A percentile compares a stretch with the other conserved stretches of the same genome.
Evolutionary conservation across 2,113 vertebrate genomes (phyloP).

Genomic region (Paratilapia polleni): DNA sequence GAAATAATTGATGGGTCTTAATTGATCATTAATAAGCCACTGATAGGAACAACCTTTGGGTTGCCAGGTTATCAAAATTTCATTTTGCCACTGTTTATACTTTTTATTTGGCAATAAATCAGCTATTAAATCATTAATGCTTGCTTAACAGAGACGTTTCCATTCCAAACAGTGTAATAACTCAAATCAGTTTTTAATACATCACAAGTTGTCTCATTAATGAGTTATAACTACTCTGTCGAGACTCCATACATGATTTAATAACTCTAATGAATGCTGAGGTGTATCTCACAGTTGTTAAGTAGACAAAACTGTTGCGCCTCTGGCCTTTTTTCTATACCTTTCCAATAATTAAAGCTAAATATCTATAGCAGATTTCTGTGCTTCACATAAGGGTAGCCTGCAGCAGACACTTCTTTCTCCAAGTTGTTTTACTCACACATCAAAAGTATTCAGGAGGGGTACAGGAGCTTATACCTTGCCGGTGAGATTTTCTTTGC

Average conservation of each 20-base stretch:
- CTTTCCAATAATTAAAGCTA: background rate
- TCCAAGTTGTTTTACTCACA: background rate
- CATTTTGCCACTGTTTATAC: background rate
- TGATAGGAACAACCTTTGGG: background rate
- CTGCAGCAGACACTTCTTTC: background rate
- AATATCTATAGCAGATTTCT: background rate
- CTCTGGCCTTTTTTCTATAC: background rate
- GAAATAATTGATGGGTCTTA: fast-evolving
- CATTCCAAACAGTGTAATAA: background rate
- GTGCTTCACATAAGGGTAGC: background rate
- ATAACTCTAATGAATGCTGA: background rate
- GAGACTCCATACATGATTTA: background rate
- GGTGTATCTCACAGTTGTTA: background rate
- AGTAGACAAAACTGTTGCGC: background rate
- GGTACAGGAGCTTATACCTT: conserved; percentile 45
- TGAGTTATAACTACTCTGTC: background rate
- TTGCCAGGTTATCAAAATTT: background rate
- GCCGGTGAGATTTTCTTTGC: conserved; percentile 43
- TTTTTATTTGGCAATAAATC: background rate
- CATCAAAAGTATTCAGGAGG: background rate
- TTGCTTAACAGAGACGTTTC: background rate
- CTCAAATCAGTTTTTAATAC: background rate
- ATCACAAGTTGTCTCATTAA: background rate
- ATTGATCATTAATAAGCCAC: background rate
- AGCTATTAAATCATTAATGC: background rate